A percentile compares a stretch with the other conserved stretches of the same genome.
Evolutionary conservation across 1,140 invertebrate genomes (phyloP).

Genomic region (Piezodorus guildinii): DNA sequence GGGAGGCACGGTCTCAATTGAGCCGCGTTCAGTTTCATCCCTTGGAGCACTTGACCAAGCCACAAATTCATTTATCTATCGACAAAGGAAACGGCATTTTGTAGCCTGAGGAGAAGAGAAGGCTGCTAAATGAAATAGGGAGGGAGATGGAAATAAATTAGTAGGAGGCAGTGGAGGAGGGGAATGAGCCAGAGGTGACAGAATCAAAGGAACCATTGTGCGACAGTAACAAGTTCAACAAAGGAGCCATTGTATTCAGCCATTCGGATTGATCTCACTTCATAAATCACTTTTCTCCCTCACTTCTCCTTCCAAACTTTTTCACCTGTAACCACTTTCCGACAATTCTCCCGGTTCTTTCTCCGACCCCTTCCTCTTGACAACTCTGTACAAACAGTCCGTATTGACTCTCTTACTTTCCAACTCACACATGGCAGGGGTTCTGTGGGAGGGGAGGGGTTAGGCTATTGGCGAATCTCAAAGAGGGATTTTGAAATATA

Average conservation of each 20-base stretch:
- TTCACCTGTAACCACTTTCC: conserved; percentile 2
- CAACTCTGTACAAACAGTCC: conserved; percentile 3
- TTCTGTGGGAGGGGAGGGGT: not conserved
- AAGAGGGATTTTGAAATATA: not conserved
- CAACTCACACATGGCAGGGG: not conserved
- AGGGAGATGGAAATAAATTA: conserved; percentile 2
- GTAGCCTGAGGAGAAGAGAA: too few relatives aligned
- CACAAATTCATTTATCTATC: too few relatives aligned
- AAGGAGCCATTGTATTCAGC: not conserved
- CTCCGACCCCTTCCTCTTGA: not conserved
- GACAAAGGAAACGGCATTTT: too few relatives aligned
- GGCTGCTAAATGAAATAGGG: not conserved
- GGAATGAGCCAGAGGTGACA: not conserved
- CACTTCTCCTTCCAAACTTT: not conserved
- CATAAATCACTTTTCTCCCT: conserved; percentile 12
- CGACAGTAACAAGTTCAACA: conserved; percentile 7
- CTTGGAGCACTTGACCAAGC: too few relatives aligned
- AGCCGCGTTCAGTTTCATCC: too few relatives aligned
- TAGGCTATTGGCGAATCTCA: not conserved
- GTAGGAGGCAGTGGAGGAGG: not conserved
- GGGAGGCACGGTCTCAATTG: too few relatives aligned
- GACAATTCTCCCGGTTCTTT: not conserved
- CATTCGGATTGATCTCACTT: conserved; percentile 6
- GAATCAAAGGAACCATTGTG: conserved; percentile 7
- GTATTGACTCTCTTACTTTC: conserved; percentile 1